Evolutionary conservation across 2,113 vertebrate genomes (phyloP).

Genomic region (Astur gentilis): DNA sequence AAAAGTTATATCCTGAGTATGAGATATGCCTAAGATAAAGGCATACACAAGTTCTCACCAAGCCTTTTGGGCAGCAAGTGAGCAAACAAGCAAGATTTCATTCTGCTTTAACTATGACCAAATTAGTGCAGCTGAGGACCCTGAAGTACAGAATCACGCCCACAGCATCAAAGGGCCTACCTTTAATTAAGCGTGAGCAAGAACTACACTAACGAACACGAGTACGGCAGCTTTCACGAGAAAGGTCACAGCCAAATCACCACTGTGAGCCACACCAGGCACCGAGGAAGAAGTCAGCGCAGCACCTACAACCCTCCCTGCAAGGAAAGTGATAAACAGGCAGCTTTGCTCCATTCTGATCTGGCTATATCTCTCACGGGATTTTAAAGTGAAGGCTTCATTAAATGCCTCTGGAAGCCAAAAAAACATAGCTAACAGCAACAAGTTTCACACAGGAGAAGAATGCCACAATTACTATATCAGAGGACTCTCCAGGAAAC

Average conservation of each 20-base stretch:
- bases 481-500: neutral
- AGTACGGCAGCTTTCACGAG: neutral
- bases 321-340: neutral
- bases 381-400: neutral
- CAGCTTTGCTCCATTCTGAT: neutral
- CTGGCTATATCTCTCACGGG: fast-evolving
- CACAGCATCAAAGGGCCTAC: neutral
- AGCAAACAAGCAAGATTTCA: neutral
- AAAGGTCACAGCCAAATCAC: neutral
- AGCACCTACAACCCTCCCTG: neutral
- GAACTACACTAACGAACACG: neutral
- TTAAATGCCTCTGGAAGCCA: neutral
- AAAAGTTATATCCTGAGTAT: neutral
- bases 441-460: neutral
- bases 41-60: neutral
- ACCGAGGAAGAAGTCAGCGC: neutral
- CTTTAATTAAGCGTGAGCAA: neutral
- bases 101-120: neutral
- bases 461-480: neutral
- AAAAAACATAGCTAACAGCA: neutral
- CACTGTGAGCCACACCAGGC: neutral
- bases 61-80: neutral
- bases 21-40: neutral
- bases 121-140: neutral
- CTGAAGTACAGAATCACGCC: neutral